A percentile compares a stretch with the other conserved stretches of the same genome.
Conservation (phyloP, 2,797 vertebrate genomes). For the Phalanger gymnotis region DNA sequence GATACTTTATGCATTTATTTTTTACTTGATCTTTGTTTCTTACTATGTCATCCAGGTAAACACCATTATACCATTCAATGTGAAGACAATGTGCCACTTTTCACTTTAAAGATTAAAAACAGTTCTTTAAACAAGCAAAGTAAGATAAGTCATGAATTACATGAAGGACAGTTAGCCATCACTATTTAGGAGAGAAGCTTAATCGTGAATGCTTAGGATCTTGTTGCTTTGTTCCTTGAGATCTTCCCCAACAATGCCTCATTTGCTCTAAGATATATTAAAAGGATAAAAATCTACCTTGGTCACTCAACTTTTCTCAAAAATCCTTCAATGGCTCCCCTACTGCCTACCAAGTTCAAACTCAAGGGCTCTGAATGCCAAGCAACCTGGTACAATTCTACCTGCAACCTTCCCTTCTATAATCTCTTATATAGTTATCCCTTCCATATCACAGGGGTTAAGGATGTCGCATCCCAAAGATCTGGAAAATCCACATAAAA, state of each 20-base stretch:
- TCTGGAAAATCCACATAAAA: too few relatives aligned
- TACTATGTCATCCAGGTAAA: not conserved
- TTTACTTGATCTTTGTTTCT: not conserved
- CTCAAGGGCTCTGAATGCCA: too few relatives aligned
- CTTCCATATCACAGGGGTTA: too few relatives aligned
- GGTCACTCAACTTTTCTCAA: not conserved
- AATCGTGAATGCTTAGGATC: not conserved
- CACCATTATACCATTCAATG: not conserved
- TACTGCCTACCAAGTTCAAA: not conserved
- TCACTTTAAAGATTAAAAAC: too few relatives aligned
- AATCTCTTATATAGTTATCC: too few relatives aligned
- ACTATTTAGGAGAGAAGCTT: not conserved
- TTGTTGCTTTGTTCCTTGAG: not conserved
- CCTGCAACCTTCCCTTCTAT: too few relatives aligned
- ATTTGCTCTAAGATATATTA: too few relatives aligned
- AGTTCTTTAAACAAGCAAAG: not conserved
- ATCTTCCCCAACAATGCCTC: not conserved
- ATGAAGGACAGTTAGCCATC: not conserved
- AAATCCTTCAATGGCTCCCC: not conserved
- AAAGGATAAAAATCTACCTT: not conserved
- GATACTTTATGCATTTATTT: not conserved
- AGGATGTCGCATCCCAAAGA: too few relatives aligned
- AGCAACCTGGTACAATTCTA: too few relatives aligned
- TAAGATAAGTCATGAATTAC: too few relatives aligned
- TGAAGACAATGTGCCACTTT: not conserved